Evolutionary conservation across 2,797 vertebrate genomes (phyloP), one percentile per base, ranked within the genome.

Genomic region (Phalanger gymnotis): DNA sequence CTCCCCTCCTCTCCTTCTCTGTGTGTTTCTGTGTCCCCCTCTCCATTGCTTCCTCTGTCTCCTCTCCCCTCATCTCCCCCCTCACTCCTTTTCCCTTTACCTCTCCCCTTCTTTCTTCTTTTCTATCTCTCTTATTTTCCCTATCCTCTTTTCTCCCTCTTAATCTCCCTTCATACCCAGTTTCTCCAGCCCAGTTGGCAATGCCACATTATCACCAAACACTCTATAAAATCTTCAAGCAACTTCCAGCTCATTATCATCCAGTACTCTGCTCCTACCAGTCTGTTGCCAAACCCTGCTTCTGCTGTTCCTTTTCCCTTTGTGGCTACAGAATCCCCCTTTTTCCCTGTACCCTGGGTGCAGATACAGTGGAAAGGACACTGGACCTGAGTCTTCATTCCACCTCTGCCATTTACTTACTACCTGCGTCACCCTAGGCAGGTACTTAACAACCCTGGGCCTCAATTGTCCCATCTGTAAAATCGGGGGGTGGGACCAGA

Each of bases 181-280:
- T 90, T 55, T 95, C 58, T 94, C 91, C 57, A 90, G 30, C 54
- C 92, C 53, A 94, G 28, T 55, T 91, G 54, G 73, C 40, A 87
- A 47, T 27, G 40, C 25, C 40, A 87, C 40, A 87, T 10, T 47
- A 47, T 87, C 73, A 87, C 40, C 73, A 51, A 73, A 87, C 0
- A 4, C 22, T 19, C 73, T 47, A 47, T n/a, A 91, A 90, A 95
- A 54, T 6, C 53, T 91, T 90, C 22, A 40, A 91, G 51, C 52
- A 34, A 51, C 19, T 31, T 93, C 55, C 40, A 89, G 91, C 54
- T 56, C 34, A 30, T 93, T 93, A 73, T 51, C 54, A 53, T 25
- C 30, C 16, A 90, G 94, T 40, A 7, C 52, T 87, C 40, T 27
- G 3, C 40, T 51, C 73, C 40, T 25, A 87, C 22, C 22, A 87